These are phyloP conservation scores for Hydrotaea diabolus DNA, from an alignment of 2,888 invertebrate species.

Conservation along the genomic window DNA sequence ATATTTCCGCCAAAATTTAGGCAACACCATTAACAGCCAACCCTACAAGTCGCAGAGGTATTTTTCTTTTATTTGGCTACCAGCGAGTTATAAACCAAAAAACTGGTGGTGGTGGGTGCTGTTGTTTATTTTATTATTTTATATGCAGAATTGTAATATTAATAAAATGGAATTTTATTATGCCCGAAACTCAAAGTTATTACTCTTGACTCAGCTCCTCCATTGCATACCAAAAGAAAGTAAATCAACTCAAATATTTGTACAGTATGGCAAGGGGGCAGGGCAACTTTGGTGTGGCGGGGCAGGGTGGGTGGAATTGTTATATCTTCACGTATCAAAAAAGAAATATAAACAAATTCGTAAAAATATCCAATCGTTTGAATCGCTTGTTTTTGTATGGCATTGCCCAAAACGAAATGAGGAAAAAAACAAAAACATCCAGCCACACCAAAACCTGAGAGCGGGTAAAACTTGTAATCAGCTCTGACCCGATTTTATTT, in stretches of 20 bases:
- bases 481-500: conserved; percentile 31
- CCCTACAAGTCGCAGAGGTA: not conserved
- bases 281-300: too few species aligned
- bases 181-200: conserved; percentile 7
- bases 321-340: not conserved
- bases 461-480: conserved; percentile 11
- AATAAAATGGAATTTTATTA: conserved; percentile 30
- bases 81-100: conserved; percentile 23
- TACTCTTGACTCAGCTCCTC: conserved; percentile 27
- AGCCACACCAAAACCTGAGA: not conserved
- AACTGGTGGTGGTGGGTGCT: not conserved
- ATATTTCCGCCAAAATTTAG: not conserved
- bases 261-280: too few species aligned
- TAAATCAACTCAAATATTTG: conserved; percentile 8
- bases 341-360: conserved; percentile 14
- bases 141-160: conserved; percentile 31
- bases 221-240: conserved; percentile 26
- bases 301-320: not conserved
- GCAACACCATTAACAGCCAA: not conserved
- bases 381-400: not conserved
- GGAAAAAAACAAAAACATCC: not conserved
- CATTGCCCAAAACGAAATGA: not conserved
- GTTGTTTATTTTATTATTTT: conserved; percentile 28
- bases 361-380: not conserved
- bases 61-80: conserved; percentile 5